Evolutionary conservation across 2,797 vertebrate genomes (phyloP).

Genomic region (Triplophysa bombifrons): DNA sequence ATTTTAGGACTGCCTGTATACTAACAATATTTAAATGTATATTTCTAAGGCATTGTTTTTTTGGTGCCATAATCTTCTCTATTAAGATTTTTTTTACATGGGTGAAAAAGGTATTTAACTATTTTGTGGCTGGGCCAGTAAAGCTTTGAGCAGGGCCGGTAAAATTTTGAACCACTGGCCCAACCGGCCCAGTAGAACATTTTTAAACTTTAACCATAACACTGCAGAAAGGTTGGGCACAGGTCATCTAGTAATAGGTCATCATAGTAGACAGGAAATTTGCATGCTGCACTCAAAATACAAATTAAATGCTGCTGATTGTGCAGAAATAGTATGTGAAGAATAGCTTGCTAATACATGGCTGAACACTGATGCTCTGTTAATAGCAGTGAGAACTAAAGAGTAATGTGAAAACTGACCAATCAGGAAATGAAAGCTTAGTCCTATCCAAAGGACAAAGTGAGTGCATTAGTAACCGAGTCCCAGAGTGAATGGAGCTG

Average conservation of each 20-base stretch:
- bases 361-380: not conserved
- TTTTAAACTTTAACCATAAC: too few relatives aligned
- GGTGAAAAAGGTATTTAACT: too few relatives aligned
- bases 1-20: too few relatives aligned
- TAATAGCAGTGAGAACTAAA: not conserved
- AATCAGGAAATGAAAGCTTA: slow-evolving; percentile 60
- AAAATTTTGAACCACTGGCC: too few relatives aligned
- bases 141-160: too few relatives aligned
- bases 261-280: not conserved
- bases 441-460: slow-evolving; percentile 59
- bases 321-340: not conserved
- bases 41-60: too few relatives aligned
- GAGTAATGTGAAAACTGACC: slow-evolving; percentile 48
- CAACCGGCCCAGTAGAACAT: too few relatives aligned
- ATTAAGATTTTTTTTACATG: too few relatives aligned
- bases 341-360: not conserved
- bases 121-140: too few relatives aligned
- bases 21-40: too few relatives aligned
- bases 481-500: slow-evolving; percentile 62
- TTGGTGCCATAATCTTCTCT: too few relatives aligned
- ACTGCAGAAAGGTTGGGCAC: too few relatives aligned
- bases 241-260: not conserved
- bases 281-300: not conserved
- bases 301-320: not conserved
- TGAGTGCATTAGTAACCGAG: slow-evolving; percentile 72